These are phyloP conservation scores for Mormyrops attenuatus DNA, from an alignment of 2,797 vertebrate species.

Conservation along the genomic window DNA sequence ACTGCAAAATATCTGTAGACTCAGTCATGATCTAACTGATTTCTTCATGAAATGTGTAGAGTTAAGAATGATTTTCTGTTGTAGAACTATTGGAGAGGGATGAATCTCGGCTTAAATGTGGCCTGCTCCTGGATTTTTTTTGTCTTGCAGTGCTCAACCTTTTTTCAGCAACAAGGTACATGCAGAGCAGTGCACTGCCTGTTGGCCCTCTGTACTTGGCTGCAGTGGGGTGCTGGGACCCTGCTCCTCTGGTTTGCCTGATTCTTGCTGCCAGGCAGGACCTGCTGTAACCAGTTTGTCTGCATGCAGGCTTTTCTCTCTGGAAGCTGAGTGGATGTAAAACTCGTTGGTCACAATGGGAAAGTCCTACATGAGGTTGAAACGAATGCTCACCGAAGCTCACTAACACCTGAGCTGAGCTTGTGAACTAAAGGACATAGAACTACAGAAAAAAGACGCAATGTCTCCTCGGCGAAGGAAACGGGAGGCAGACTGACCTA, in stretches of 20 bases:
- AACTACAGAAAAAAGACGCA: neutral
- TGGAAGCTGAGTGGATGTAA: neutral
- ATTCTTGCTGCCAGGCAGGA: neutral
- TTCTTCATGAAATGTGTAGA: neutral
- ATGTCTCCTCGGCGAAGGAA: neutral
- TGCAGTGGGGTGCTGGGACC: neutral
- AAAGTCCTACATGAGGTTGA: neutral
- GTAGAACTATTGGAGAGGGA: neutral
- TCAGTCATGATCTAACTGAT: neutral
- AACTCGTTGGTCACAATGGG: neutral
- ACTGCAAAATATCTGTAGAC: neutral
- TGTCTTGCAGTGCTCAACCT: neutral
- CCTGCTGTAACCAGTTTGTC: neutral
- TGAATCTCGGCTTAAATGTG: neutral
- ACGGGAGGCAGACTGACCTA: neutral
- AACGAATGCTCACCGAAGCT: neutral
- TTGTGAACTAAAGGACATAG: neutral
- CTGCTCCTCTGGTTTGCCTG: neutral
- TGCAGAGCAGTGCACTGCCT: neutral
- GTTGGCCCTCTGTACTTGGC: neutral
- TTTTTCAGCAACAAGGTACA: neutral
- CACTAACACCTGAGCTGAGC: constrained; percentile 1
- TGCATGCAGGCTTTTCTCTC: neutral
- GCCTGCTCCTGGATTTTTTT: neutral
- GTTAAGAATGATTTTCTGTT: neutral